These are phyloP conservation scores for Aptenodytes forsteri DNA, from an alignment of 2,113 vertebrate species.

Conservation along the genomic window DNA sequence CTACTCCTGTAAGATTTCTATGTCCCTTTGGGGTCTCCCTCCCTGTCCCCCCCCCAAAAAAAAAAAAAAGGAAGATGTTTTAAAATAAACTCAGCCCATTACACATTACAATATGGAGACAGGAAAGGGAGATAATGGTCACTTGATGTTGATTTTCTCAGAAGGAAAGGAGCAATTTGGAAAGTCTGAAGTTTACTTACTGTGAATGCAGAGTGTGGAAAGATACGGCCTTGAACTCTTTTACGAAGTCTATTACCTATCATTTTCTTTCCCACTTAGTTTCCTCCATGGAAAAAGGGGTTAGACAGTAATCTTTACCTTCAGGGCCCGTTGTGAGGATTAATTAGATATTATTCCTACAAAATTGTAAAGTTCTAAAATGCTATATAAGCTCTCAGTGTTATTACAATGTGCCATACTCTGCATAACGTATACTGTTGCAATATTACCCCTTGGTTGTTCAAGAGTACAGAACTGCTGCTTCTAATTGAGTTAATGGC, in stretches of 20 bases:
- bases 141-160: neutral
- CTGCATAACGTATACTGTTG: neutral
- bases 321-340: neutral
- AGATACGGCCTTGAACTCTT: neutral
- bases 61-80: neutral
- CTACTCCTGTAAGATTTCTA: neutral
- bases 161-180: neutral
- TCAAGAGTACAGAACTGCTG: slow-evolving; percentile 49
- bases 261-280: neutral
- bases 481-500: slow-evolving; percentile 68
- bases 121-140: neutral
- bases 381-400: slow-evolving; percentile 24
- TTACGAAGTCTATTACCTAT: neutral
- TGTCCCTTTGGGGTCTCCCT: neutral
- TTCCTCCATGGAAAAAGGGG: neutral
- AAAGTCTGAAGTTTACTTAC: neutral
- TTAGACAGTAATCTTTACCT: slow-evolving; percentile 27
- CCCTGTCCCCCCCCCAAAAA: neutral
- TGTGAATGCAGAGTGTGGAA: neutral
- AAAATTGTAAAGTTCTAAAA: slow-evolving; percentile 35
- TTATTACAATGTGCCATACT: slow-evolving; percentile 26
- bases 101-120: neutral
- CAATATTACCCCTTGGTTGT: slow-evolving; percentile 42
- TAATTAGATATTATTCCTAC: slow-evolving; percentile 29
- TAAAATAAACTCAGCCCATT: neutral